phyloP scores from a whole-genome alignment of 37 sponge, comb jelly and placozoan genomes.

The Halichondria panicea region DNA sequence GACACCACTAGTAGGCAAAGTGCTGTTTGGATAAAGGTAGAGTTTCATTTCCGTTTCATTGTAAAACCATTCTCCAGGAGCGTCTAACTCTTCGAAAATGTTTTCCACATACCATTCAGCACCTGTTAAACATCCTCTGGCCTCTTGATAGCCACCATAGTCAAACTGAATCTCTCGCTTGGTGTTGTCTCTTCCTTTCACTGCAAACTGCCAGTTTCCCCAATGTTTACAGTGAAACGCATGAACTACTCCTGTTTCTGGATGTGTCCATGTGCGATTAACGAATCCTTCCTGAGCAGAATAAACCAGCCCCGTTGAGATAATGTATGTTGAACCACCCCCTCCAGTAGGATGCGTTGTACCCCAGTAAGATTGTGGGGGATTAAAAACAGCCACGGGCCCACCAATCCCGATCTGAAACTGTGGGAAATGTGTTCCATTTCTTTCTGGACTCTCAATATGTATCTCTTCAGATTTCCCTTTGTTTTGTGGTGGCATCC shows the following conservation, averaged over 20 bases:
- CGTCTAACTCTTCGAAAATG: conserved; percentile 59
- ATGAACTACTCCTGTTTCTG: conserved; percentile 64
- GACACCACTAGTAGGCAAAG: conserved; percentile 28
- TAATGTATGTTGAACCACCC: conserved; percentile 30
- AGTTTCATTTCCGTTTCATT: conserved; percentile 25
- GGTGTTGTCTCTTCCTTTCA: conserved; percentile 16
- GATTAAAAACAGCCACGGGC: conserved; percentile 39
- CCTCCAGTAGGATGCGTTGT: conserved; percentile 33
- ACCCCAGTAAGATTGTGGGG: conserved; percentile 73
- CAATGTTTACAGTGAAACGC: conserved; percentile 58
- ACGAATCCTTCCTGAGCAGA: conserved; percentile 21
- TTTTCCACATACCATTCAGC: conserved; percentile 61
- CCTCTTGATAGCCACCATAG: conserved; percentile 75
- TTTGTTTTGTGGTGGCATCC: not conserved
- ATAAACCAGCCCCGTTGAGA: conserved; percentile 40
- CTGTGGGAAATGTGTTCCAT: conserved; percentile 41
- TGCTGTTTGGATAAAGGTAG: conserved; percentile 48
- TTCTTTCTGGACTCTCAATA: conserved; percentile 6
- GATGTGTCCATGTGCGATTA: conserved; percentile 43
- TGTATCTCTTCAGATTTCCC: not conserved
- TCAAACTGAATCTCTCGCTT: conserved; percentile 33
- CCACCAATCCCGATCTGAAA: conserved; percentile 64
- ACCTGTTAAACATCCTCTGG: conserved; percentile 55
- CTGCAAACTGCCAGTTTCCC: conserved; percentile 75
- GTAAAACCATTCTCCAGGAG: conserved; percentile 76